phyloP scores from a whole-genome alignment of 2,888 invertebrate species.

The Ditylenchus weischeri region DNA sequence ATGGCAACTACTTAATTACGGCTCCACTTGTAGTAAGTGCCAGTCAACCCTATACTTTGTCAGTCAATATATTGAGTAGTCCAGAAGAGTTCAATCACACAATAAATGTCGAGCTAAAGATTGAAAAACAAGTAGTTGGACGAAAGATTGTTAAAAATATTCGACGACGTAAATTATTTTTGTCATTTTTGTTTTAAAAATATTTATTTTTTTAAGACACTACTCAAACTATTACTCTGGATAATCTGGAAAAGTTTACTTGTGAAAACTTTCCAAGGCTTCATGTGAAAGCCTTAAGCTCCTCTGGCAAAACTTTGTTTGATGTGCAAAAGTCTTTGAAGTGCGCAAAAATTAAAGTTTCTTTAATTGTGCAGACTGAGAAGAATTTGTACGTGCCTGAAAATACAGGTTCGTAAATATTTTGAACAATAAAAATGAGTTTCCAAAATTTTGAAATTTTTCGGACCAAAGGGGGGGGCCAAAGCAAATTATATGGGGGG shows the following conservation, averaged over 20 bases:
- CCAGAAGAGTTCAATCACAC: neutral
- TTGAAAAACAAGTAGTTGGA: neutral
- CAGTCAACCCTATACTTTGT: neutral
- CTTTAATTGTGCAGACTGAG: neutral
- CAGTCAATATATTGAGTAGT: neutral
- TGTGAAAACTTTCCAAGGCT: neutral
- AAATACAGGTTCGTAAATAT: neutral
- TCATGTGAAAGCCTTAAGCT: neutral
- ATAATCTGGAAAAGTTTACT: neutral
- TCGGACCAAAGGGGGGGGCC: no score
- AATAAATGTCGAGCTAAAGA: neutral
- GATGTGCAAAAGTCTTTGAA: neutral
- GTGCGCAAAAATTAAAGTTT: neutral
- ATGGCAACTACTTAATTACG: neutral
- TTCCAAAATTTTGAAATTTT: no score
- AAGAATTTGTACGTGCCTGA: neutral
- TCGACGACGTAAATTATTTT: neutral
- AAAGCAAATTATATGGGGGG: no score
- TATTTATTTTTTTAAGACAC: neutral
- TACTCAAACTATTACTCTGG: neutral
- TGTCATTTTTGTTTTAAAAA: neutral
- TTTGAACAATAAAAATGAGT: no score
- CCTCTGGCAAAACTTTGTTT: neutral
- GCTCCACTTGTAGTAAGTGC: neutral
- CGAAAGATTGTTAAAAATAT: constrained; percentile 1